Evolutionary conservation across 2,797 vertebrate species (phyloP).

Genomic region (Glossophaga mutica): DNA sequence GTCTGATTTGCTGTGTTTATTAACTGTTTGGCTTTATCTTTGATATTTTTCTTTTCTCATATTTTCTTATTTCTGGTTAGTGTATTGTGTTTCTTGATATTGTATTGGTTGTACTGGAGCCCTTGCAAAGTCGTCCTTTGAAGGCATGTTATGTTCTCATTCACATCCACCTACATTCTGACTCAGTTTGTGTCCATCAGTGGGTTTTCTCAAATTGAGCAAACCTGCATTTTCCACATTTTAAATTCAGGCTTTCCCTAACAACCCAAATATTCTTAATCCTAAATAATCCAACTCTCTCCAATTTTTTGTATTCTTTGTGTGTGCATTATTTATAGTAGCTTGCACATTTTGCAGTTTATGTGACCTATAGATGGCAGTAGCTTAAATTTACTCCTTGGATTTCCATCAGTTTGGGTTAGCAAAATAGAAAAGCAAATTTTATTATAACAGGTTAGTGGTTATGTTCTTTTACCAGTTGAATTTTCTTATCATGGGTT

Average conservation of each 20-base stretch:
- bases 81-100: background rate
- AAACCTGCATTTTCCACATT: background rate
- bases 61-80: background rate
- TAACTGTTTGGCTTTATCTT: background rate
- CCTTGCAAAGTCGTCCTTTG: background rate
- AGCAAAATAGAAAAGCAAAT: constrained; percentile 25
- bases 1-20: background rate
- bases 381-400: constrained; percentile 7
- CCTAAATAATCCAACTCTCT: background rate
- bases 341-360: background rate
- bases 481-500: background rate
- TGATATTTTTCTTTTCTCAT: background rate
- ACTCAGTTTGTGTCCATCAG: background rate
- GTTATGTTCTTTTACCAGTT: constrained; percentile 2
- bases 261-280: background rate
- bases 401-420: background rate
- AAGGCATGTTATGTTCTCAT: background rate
- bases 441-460: constrained; percentile 5
- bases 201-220: constrained; percentile 22
- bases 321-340: background rate
- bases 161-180: background rate
- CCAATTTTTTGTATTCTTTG: background rate
- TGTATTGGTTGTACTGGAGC: background rate
- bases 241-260: background rate
- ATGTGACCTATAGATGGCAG: background rate